Evolutionary conservation across 92 coral and sea anemone genomes (phyloP).

Genomic region (Blastomussa wellsi): DNA sequence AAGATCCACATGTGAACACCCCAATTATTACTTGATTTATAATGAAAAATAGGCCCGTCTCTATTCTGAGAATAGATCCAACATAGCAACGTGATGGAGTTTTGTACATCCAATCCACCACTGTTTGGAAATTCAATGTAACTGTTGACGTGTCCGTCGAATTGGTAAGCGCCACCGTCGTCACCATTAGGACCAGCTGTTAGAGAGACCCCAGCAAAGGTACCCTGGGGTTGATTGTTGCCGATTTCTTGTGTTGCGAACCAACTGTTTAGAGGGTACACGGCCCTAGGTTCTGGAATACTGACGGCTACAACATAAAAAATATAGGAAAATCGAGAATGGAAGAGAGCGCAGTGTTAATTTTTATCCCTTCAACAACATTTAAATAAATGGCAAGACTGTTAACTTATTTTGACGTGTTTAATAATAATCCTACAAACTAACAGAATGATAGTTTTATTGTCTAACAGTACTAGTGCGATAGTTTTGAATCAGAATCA

Average conservation of each 20-base stretch:
- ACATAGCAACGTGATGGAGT: conserved; percentile 11
- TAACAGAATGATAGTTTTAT: too few relatives aligned
- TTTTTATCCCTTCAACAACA: too few relatives aligned
- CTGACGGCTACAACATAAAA: background rate
- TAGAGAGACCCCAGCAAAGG: background rate
- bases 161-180: conserved; percentile 35
- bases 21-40: background rate
- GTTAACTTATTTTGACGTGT: too few relatives aligned
- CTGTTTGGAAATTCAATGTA: conserved; percentile 22
- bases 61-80: background rate
- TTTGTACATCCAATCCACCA: conserved; percentile 9
- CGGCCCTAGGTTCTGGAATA: conserved; percentile 2
- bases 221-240: conserved; percentile 14
- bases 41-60: background rate
- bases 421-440: too few relatives aligned
- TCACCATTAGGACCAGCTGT: conserved; percentile 39
- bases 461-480: too few relatives aligned
- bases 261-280: conserved; percentile 35
- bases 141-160: conserved; percentile 25
- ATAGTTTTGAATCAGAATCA: too few relatives aligned
- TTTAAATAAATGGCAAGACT: too few relatives aligned
- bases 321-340: background rate
- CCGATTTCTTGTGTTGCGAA: conserved; percentile 17
- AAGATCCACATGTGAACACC: too few relatives aligned
- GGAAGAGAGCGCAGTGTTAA: too few relatives aligned